phyloP scores from a whole-genome alignment of 2,888 invertebrate species.

The Galerucella nymphaeae region DNA sequence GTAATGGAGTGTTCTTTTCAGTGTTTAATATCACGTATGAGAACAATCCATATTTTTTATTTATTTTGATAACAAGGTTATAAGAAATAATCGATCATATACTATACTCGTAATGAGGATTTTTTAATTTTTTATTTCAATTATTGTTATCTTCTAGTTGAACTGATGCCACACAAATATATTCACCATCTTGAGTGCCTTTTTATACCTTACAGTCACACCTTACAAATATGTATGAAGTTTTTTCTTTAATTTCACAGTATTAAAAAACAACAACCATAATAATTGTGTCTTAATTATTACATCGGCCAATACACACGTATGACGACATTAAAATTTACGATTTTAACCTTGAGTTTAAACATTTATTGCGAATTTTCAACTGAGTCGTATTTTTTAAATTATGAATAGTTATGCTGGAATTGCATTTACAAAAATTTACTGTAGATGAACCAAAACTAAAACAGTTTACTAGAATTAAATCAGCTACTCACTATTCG shows the following conservation, averaged over 20 bases:
- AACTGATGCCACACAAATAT: too few relatives aligned
- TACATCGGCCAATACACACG: neutral
- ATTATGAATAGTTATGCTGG: neutral
- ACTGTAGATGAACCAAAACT: neutral
- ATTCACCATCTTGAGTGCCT: neutral
- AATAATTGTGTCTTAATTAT: slow-evolving; percentile 11
- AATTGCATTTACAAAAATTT: neutral
- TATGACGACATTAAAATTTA: slow-evolving; percentile 25
- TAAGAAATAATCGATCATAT: neutral
- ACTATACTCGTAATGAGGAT: too few relatives aligned
- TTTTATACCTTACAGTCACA: neutral
- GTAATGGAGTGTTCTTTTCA: neutral
- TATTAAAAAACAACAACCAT: slow-evolving; percentile 5
- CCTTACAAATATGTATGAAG: neutral
- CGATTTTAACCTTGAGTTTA: slow-evolving; percentile 25
- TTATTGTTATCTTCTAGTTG: too few relatives aligned
- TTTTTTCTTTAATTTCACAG: neutral
- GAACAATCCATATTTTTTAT: neutral
- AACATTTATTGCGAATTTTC: slow-evolving; percentile 25
- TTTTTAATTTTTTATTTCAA: too few relatives aligned
- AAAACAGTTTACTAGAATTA: too few relatives aligned
- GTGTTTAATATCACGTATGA: slow-evolving; percentile 1
- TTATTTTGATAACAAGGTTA: neutral
- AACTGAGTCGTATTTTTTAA: slow-evolving; percentile 1
- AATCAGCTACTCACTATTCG: too few relatives aligned